These are phyloP conservation scores for Dinomys branickii DNA, from an alignment of 2,113 vertebrate species.

Conservation along the genomic window DNA sequence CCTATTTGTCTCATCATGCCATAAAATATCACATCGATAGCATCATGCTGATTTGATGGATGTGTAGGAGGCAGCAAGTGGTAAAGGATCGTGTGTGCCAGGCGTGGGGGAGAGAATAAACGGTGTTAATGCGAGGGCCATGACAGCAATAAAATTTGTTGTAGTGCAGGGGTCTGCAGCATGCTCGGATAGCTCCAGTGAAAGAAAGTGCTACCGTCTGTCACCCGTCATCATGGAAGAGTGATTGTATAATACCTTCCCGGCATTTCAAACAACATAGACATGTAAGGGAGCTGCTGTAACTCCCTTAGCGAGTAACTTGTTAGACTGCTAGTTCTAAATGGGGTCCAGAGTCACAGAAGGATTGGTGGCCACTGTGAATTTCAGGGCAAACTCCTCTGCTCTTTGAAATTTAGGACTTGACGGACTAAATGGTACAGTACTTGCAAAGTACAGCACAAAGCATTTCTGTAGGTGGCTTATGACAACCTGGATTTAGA, in stretches of 20 bases:
- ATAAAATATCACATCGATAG: neutral
- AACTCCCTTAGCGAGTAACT: neutral
- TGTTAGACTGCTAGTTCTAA: neutral
- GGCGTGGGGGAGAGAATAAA: neutral
- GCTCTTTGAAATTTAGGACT: neutral
- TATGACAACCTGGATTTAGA: neutral
- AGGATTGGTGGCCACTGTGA: neutral
- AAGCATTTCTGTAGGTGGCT: neutral
- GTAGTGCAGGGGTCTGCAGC: neutral
- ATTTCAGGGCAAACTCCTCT: neutral
- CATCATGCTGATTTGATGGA: neutral
- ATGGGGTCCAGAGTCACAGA: neutral
- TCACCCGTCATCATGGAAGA: neutral
- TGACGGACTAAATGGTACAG: neutral
- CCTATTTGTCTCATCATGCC: neutral
- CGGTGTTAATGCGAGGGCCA: neutral
- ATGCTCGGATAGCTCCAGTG: neutral
- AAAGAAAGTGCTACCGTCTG: neutral
- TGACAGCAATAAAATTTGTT: neutral
- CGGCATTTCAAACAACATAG: conserved; percentile 39
- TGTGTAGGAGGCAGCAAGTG: neutral
- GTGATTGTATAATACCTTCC: neutral
- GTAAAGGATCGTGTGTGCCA: neutral
- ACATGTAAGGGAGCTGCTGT: neutral
- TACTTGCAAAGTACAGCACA: neutral